Evolutionary conservation across 2,888 invertebrate genomes (phyloP), one percentile per base, ranked within the genome.

Genomic region (Mechanitis mazaeus): DNA sequence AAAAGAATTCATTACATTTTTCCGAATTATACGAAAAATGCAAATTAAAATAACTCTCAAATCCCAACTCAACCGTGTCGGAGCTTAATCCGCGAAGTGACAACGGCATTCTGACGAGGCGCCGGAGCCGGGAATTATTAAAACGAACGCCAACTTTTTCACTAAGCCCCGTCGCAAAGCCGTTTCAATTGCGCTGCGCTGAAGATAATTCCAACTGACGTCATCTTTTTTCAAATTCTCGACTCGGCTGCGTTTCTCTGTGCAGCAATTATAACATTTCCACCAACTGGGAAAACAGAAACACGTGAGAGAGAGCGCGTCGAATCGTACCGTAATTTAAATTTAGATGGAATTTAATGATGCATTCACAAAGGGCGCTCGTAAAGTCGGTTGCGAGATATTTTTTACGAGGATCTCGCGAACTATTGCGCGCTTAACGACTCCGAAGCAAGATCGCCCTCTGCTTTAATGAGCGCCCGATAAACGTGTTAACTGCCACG

Each of bases 381-480:
- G 84, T 90, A 90, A 89, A 90, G 85, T 90, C 82, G 87, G 87
- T 85, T 84, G 87, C 85, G 87, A 88, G 87, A 89, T 89, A 88
- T 90, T 89, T 90, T 90, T 90, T 90, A 89, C 83, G 89, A 89
- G 88, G 87, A 90, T 88, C 89, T 88, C 87, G 90, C 87, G 87
- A 90, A 90, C 90, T 90, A 90, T 90, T 90, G 89, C 89, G 88
- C 88, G 88, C 89, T 90, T 90, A 90, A 90, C 90, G 89, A 89
- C 90, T 88, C 85, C 85, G 86, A 85, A 87, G 89, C 87, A 85
- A 88, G 88, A 89, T 90, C 89, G 87, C 87, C 85, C 88, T 85
- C 83, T 74, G 87, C 86, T 88, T 87, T 90, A 90, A 90, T 90
- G 90, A 90, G 87, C 85, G 87, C 88, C 88, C 87, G 90, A 90